These are phyloP conservation scores for Notodromas monacha DNA, from an alignment of 2,888 invertebrate genomes.

Conservation along the genomic window DNA sequence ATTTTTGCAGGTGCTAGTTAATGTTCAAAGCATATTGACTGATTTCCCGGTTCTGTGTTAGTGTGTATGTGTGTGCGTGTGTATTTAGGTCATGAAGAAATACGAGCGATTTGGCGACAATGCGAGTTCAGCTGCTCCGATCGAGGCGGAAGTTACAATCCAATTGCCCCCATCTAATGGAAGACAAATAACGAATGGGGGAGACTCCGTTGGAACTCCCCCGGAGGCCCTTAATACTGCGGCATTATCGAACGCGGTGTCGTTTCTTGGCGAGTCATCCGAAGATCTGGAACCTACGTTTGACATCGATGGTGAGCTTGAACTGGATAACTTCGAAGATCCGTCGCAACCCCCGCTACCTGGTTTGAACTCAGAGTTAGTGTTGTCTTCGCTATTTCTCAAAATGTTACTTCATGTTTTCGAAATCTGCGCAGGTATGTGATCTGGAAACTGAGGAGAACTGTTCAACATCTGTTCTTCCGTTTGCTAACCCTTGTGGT, in stretches of 20 bases:
- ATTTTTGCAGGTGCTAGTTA: too few relatives aligned
- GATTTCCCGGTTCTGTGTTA: too few relatives aligned
- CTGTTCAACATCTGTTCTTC: conserved; percentile 10
- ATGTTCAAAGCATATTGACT: too few relatives aligned
- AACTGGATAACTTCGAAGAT: conserved; percentile 1
- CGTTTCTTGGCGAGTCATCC: background rate
- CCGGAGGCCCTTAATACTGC: background rate
- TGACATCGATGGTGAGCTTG: background rate
- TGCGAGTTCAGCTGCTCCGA: background rate
- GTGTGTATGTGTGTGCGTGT: too few relatives aligned
- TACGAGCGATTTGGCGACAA: conserved; percentile 1
- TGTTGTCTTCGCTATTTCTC: background rate
- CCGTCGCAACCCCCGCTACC: background rate
- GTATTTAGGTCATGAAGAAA: too few relatives aligned
- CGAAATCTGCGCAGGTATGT: conserved; percentile 9
- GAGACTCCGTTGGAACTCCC: background rate
- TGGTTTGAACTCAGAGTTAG: background rate
- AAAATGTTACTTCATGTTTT: conserved; percentile 6
- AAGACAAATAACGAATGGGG: background rate
- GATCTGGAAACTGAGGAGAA: conserved; percentile 10
- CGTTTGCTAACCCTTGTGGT: conserved; percentile 10
- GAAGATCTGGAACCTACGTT: background rate
- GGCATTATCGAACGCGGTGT: background rate
- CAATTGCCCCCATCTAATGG: background rate
- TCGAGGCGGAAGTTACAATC: conserved; percentile 1